phyloP scores from a whole-genome alignment of 2,113 vertebrate species.

The Oreochromis tanganicae region DNA sequence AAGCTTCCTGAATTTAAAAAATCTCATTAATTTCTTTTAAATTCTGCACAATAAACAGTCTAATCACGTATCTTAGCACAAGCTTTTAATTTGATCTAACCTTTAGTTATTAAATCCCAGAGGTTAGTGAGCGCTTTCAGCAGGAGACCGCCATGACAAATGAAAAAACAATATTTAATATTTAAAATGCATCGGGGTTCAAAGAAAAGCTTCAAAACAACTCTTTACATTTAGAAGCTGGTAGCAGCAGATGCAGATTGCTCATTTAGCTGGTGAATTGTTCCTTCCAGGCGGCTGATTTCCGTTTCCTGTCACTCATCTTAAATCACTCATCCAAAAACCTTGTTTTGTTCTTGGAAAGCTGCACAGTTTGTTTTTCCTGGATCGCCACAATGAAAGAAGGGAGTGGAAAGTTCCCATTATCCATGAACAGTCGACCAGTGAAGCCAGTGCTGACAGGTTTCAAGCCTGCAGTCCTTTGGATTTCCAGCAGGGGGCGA shows the following conservation, averaged over 20 bases:
- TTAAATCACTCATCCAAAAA: background rate
- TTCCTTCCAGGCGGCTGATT: background rate
- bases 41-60: background rate
- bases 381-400: background rate
- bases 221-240: background rate
- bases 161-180: background rate
- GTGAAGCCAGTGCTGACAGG: background rate
- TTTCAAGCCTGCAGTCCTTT: rapidly evolving
- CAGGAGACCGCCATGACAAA: too few species aligned
- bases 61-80: background rate
- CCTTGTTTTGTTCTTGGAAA: background rate
- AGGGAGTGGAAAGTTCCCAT: background rate
- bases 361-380: background rate
- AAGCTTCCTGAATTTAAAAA: background rate
- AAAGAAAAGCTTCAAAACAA: background rate
- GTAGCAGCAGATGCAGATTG: background rate
- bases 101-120: background rate
- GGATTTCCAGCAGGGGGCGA: background rate
- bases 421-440: background rate
- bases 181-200: rapidly evolving
- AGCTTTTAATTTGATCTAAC: background rate
- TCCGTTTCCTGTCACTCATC: background rate
- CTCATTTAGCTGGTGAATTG: background rate
- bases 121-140: background rate
- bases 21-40: too few species aligned